Evolutionary conservation across 2,113 vertebrate species (phyloP).

Genomic region (Phasianus colchicus): DNA sequence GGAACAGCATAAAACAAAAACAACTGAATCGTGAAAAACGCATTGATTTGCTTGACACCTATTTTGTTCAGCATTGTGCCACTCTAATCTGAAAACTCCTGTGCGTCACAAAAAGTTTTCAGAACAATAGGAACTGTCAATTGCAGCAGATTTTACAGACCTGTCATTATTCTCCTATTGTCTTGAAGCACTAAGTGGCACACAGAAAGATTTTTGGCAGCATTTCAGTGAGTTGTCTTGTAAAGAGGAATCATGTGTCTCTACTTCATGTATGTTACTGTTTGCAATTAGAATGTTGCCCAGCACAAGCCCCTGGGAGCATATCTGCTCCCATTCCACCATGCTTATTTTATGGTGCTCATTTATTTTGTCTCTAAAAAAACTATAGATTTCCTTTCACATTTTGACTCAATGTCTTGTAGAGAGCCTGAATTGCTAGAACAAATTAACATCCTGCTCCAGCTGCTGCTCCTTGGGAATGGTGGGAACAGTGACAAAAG

Average conservation of each 20-base stretch:
- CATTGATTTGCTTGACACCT: constrained; percentile 57
- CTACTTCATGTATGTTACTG: neutral
- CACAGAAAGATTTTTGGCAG: constrained; percentile 55
- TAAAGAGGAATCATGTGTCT: neutral
- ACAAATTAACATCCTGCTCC: neutral
- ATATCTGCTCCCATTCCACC: fast-evolving
- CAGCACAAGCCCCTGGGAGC: neutral
- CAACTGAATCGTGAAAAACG: constrained; percentile 18
- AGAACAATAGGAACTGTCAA: constrained; percentile 71
- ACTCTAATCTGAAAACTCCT: constrained; percentile 55
- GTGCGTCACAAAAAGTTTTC: constrained; percentile 49
- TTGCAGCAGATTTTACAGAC: constrained; percentile 60
- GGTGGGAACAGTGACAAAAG: neutral
- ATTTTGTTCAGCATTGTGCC: constrained; percentile 48
- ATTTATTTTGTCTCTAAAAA: neutral
- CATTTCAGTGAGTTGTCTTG: neutral
- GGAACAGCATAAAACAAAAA: constrained; percentile 24
- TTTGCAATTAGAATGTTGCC: neutral
- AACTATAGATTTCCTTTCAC: neutral
- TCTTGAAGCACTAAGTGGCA: constrained; percentile 50
- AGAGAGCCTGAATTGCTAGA: neutral
- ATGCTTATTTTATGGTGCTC: neutral
- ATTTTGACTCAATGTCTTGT: neutral
- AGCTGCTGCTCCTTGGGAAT: neutral
- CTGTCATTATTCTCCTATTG: constrained; percentile 67